Conservation (phyloP, 2,113 vertebrate species). For the Myxocyprinus asiaticus region DNA sequence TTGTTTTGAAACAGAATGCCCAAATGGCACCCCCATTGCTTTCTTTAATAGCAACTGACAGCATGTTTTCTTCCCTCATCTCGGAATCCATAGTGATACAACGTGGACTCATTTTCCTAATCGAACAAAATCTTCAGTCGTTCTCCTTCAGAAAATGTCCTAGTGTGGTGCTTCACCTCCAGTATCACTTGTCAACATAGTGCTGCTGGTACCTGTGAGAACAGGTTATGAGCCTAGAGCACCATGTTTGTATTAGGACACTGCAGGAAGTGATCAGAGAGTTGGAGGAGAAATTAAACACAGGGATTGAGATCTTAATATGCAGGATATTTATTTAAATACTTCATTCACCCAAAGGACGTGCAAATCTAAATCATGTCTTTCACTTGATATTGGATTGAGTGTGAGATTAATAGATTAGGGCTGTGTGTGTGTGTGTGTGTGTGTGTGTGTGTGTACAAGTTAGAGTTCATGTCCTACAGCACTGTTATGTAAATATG, state of each 20-base stretch:
- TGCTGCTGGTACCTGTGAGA: too few relatives aligned
- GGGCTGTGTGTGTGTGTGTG: neutral
- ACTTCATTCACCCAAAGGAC: neutral
- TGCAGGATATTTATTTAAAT: neutral
- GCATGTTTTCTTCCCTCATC: neutral
- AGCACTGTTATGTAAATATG: constrained; percentile 46
- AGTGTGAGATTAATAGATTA: constrained; percentile 11
- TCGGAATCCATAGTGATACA: neutral
- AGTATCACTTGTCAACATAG: too few relatives aligned
- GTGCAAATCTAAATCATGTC: neutral
- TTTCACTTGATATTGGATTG: neutral
- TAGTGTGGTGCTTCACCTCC: too few relatives aligned
- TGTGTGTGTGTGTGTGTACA: neutral
- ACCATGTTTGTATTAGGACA: neutral
- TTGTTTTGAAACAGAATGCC: neutral
- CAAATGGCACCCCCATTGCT: neutral
- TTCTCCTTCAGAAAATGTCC: neutral
- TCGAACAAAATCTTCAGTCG: neutral
- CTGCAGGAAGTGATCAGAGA: neutral
- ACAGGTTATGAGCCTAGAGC: too few relatives aligned
- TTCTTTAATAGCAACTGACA: neutral
- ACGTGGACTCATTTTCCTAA: neutral
- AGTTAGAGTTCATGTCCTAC: constrained; percentile 9
- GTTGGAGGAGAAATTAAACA: neutral
- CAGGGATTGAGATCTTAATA: neutral